Percentiles rank a stretch among this genome's conserved stretches.
Evolutionary conservation across 2,888 invertebrate species (phyloP).

Genomic region (Cyclophora albipunctata): DNA sequence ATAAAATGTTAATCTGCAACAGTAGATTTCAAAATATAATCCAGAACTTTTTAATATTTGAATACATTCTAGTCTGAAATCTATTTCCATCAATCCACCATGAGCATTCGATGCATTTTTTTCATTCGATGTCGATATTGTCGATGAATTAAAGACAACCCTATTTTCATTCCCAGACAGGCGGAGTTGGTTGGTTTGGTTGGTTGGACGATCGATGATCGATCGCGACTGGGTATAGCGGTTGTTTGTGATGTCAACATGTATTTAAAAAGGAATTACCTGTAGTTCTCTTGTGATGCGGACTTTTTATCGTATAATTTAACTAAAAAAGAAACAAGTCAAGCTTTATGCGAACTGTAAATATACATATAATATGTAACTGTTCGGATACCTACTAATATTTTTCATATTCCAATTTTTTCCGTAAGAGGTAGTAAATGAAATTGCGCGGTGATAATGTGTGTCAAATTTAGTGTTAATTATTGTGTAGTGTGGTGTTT

Average conservation of each 20-base stretch:
- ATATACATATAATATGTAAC: conserved; percentile 12
- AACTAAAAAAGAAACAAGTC: conserved; percentile 7
- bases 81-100: too few species aligned
- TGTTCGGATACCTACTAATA: conserved; percentile 14
- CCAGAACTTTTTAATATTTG: too few species aligned
- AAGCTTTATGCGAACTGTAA: conserved; percentile 11
- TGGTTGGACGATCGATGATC: conserved; percentile 23
- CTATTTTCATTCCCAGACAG: conserved; percentile 5
- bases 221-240: conserved; percentile 42
- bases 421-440: conserved; percentile 12
- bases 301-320: conserved; percentile 2
- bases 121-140: neutral
- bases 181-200: conserved; percentile 24
- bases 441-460: conserved; percentile 60
- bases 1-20: too few species aligned
- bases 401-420: conserved; percentile 22
- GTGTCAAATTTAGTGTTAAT: conserved; percentile 66
- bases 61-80: too few species aligned
- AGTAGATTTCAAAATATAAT: too few species aligned
- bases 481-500: conserved; percentile 37
- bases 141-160: neutral
- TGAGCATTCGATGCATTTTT: conserved; percentile 1
- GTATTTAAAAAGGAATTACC: conserved; percentile 23
- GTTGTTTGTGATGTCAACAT: conserved; percentile 60
- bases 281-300: conserved; percentile 15